Base-by-base conservation (phyloP, 2,888 invertebrate species). In the Drosophila sordidapex region DNA sequence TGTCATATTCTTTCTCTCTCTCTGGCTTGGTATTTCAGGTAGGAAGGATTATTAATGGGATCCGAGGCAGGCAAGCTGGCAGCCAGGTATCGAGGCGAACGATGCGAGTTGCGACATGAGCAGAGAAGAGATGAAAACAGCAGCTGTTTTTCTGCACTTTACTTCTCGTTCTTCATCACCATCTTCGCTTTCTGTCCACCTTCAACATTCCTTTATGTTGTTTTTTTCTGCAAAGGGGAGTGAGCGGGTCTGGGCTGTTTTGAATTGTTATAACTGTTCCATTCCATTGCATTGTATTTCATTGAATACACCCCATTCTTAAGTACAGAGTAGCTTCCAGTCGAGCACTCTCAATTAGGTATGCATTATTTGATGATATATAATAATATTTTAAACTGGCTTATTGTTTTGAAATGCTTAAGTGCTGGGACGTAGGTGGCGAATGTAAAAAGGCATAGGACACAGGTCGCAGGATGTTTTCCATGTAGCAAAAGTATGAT, bases 331-430 rank as follows among this genome's bases (percentile, higher is more conserved):
- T 46, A 46, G 25, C 8, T 46, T 15, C 25, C 4, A 8, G 46
- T 8, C 46, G 46, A 46, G 46, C 21, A 25, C 25, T 46, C 15
- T 46, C 8, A 46, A 46, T 46, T 21, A 46, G 25, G 15, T 8
- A 25, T 46, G 25, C 8, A 46, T 25, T 8, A 15, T 46, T 46
- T 46, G 25, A 46, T 46, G 13, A 25, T 25, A 25, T 15, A 15
- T 15, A 25, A 46, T 25, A 25, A 15, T 25, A 25, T 46, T 46
- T 25, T 25, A 25, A 21, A 10, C 8, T 21, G 10, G 15, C 10
- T 67, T 72, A 61, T 78, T 81, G 77, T 61, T 58, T 63, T 29
- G 18, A 46, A 60, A 48, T 68, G 60, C 52, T 73, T 40, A 46
- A 57, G 38, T 33, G 49, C 21, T 21, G 21, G 15, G 4, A 5